Evolutionary conservation across 2,113 vertebrate species (phyloP).

Genomic region (Phylloscopus trochilus): DNA sequence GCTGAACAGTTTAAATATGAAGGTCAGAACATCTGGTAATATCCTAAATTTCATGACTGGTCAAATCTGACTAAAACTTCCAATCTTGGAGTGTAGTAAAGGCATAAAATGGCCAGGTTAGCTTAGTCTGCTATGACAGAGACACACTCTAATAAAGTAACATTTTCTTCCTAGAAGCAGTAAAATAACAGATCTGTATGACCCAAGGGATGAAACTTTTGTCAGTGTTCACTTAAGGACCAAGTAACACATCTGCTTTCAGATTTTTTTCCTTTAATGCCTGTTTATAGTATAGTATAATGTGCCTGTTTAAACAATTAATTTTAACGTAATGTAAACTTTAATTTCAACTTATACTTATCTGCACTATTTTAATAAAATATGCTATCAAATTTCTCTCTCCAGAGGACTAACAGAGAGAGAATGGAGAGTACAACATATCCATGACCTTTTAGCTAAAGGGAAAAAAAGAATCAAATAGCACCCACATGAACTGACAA

Average conservation of each 20-base stretch:
- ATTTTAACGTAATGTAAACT: background rate
- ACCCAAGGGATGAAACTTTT: background rate
- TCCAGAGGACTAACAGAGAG: background rate
- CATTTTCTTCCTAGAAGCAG: background rate
- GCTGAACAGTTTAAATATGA: background rate
- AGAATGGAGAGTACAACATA: background rate
- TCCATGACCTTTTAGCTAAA: background rate
- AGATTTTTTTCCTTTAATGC: background rate
- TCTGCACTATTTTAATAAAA: background rate
- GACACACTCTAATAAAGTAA: background rate
- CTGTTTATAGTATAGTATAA: background rate
- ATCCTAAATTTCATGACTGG: background rate
- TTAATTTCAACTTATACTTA: background rate
- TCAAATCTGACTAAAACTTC: background rate
- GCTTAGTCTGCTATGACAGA: background rate
- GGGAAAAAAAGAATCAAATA: background rate
- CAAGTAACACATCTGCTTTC: background rate
- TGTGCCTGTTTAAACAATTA: background rate
- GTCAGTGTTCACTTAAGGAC: background rate
- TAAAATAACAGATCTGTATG: background rate
- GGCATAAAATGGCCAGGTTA: background rate
- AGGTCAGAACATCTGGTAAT: background rate
- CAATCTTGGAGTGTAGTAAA: background rate
- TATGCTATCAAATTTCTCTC: background rate
- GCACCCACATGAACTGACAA: background rate